These are phyloP conservation scores for Percopsis omiscomaycus DNA, from an alignment of 2,797 vertebrate genomes.

Conservation along the genomic window DNA sequence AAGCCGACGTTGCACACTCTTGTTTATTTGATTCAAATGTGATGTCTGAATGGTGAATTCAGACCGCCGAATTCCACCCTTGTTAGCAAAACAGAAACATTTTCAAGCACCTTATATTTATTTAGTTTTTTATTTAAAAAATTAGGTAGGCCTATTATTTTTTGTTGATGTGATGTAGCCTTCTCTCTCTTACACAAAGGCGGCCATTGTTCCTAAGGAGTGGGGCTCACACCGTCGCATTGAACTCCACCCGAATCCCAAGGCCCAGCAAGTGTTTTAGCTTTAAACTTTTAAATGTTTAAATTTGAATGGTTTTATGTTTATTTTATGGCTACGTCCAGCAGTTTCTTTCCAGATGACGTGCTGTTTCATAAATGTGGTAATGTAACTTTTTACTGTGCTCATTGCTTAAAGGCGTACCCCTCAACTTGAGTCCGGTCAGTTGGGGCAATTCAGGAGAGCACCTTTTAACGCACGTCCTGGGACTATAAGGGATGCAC, in stretches of 20 bases:
- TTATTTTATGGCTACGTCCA: neutral
- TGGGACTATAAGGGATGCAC: too few relatives aligned
- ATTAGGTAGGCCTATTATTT: neutral
- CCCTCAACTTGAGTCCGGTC: too few relatives aligned
- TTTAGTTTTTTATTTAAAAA: neutral
- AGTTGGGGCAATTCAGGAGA: too few relatives aligned
- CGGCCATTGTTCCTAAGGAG: slow-evolving; percentile 61
- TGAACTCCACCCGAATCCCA: slow-evolving; percentile 35
- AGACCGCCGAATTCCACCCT: too few relatives aligned
- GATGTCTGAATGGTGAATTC: neutral
- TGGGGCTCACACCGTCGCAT: slow-evolving; percentile 16
- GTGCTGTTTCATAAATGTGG: too few relatives aligned
- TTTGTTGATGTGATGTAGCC: slow-evolving; percentile 5
- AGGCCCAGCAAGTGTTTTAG: too few relatives aligned
- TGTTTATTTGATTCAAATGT: neutral
- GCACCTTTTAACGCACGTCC: too few relatives aligned
- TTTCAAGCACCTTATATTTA: neutral
- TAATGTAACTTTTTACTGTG: too few relatives aligned
- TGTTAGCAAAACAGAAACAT: too few relatives aligned
- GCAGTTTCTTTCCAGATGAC: too few relatives aligned
- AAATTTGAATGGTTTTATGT: slow-evolving; percentile 2
- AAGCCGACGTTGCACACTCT: neutral
- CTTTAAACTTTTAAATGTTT: too few relatives aligned
- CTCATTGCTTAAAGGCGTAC: too few relatives aligned
- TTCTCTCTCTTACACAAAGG: slow-evolving; percentile 59